Evolutionary conservation across 2,797 vertebrate genomes (phyloP), one percentile per base, ranked within the genome.

Genomic region (Cephalopachus bancanus): DNA sequence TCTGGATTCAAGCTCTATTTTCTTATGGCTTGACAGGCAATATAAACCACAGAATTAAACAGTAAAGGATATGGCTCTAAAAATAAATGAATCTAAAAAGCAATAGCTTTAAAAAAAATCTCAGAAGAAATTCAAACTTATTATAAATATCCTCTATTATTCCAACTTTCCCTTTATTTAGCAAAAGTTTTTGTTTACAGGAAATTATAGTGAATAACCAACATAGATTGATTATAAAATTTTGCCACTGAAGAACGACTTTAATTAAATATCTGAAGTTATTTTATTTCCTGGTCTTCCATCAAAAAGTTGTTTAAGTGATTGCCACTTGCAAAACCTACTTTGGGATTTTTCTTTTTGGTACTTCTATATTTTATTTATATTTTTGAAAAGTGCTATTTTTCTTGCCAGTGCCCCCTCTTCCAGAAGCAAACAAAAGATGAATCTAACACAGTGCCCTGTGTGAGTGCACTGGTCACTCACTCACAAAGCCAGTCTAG

Each of bases 1-100:
- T 98, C 83, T 95, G 72, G 95, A 74, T 94, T 65, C 26, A 51
- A 71, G 62, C 93, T 98, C 97, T 97, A 84, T 97, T 98, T 98
- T 98, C 97, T 97, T 98, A 89, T 91, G 86, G 96, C 89, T 96
- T 98, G 98, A 92, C 11, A 95, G 96, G 97, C 98, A 98, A 98
- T 98, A 98, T 98, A 97, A 98, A 97, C 97, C 97, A 97, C 96
- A 95, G 98, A 98, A 98, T 98, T 98, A 98, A 98, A 98, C 93
- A 97, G 79, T 94, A 97, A 98, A 97, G 71, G 89, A 96, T 96
- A 96, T 96, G 75, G 69, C 26, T 98, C 98, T 98, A 97, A 96
- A 98, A 98, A 96, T 96, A 98, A 97, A 98, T 97, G 81, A 96
- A 91, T 97, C 96, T 96, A 94, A 97, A 98, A 85, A 96, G 96